Evolutionary conservation across 2,888 invertebrate genomes (phyloP), one percentile per base, ranked within the genome.

Genomic region (Trypoxylon attenuatum): DNA sequence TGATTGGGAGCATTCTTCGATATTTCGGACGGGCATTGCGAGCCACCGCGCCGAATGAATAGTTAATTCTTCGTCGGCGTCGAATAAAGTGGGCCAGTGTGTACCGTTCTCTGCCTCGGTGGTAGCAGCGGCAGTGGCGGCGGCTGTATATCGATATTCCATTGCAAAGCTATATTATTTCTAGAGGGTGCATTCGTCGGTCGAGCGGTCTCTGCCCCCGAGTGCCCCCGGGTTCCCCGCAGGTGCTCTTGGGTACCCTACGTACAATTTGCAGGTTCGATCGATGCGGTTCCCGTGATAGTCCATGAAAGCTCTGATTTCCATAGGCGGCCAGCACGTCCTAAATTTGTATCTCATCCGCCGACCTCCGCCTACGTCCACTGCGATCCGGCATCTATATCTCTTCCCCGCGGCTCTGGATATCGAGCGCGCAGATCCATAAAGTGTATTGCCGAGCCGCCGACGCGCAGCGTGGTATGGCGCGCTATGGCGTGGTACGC

Each of bases 51-150:
- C 19, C 49, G 46, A 50, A 68, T 57, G 71, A 68, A 71, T 65
- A 66, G 65, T 73, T 68, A 70, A 75, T 77, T 71, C 69, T 69
- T 67, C 46, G 39, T 39, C 21, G 60, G 47, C 60, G 67, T 47
- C 58, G 45, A 43, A 46, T 46, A 69, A 76, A 76, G 71, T 80
- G 73, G 80, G 78, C 54, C 79, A 80, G 73, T 76, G 76, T 73
- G 77, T 60, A 69, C 47, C 47, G 47, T 47, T 45, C 45, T 47
- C 51, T 13, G 42, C 1, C 21, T n/a, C 8, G 38, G 33, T n/a
- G 41, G 27, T n/a, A 33, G 54, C 51, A n/a, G 52, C 51, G 16
- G 42, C 1, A 21, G 13, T 8, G 38, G 33, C 15, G 41, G 27
- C 10, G 38, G 54, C 51, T 52, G 55, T 53, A 57, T 60, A 58